Evolutionary conservation across 1,140 invertebrate genomes (phyloP), one percentile per base, ranked within the genome.

Genomic region (Drosophila busckii): DNA sequence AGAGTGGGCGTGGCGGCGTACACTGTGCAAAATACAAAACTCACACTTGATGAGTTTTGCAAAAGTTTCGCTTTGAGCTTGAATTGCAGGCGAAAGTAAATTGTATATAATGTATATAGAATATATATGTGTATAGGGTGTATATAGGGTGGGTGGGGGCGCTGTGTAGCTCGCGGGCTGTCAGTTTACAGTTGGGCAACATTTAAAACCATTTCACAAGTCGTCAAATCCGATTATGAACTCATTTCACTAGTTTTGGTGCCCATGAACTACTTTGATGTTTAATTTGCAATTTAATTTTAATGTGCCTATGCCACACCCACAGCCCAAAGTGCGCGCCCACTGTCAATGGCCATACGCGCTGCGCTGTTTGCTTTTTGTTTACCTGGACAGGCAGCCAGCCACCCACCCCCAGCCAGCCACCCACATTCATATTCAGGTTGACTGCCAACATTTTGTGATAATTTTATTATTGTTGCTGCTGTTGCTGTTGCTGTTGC

Each of bases 231-330:
- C 75, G 75, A 82, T 80, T 80, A 80, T 80, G 69, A 80, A 80
- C 75, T 82, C 75, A 75, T 80, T 80, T 80, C 69, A 61, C 55
- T 70, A 69, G 64, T 65, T 58, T n/a, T n/a, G n/a, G n/a, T 62
- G 66, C 23, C 61, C 56, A 34, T 49, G 25, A 59, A 56, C 50
- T 80, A 82, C 75, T 80, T 80, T 80, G 75, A 80, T 80, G 75
- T 80, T 80, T 82, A 82, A 80, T 80, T 80, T 82, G 55, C 75
- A 82, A 80, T 80, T 80, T 80, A 64, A 82, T 80, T 80, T 80
- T 75, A 82, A 82, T 80, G 75, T 40, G 69, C 70, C 64, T 67
- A 40, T n/a, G 67, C 40, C 44, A 26, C 22, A 23, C 13, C 10
- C 23, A 22, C 17, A 13, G 16, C 42, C 32, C 41, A 15, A 19